These are phyloP conservation scores for Hyles vespertilio DNA, from an alignment of 1,140 invertebrate species.

Conservation along the genomic window DNA sequence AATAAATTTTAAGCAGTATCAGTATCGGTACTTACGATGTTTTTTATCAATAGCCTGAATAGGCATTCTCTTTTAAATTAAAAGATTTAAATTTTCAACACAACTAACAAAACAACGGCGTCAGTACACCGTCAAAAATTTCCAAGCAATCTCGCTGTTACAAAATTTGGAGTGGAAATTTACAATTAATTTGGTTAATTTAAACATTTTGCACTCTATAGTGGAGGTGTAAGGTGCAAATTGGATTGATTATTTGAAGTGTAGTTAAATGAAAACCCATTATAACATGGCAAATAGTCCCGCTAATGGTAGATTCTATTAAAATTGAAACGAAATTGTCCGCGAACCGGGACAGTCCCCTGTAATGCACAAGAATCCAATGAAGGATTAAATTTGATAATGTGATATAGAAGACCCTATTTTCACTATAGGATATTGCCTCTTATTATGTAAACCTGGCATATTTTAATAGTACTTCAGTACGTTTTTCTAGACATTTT, in stretches of 20 bases:
- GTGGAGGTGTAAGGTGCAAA: conserved; percentile 22
- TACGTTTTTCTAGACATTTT: too few species aligned
- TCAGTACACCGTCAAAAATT: conserved; percentile 18
- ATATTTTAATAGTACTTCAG: too few species aligned
- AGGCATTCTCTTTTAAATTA: too few species aligned
- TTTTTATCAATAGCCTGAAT: too few species aligned
- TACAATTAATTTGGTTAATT: conserved; percentile 23
- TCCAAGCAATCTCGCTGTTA: conserved; percentile 29
- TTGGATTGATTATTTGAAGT: conserved; percentile 12
- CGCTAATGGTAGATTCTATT: conserved; percentile 46
- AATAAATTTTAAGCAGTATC: too few species aligned
- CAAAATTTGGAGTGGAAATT: conserved; percentile 31
- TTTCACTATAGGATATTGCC: too few species aligned
- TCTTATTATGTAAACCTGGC: too few species aligned
- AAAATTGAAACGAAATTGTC: conserved; percentile 43
- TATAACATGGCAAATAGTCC: conserved; percentile 44
- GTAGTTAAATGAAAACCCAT: conserved; percentile 43
- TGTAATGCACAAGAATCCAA: background rate
- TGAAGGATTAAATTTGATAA: background rate
- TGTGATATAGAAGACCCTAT: background rate
- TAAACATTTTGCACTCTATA: conserved; percentile 7
- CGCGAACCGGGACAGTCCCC: background rate
- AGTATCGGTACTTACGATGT: too few species aligned
- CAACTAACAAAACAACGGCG: conserved; percentile 1
- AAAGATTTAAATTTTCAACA: too few species aligned